These are phyloP conservation scores for Coendou prehensilis DNA, from an alignment of 2,797 vertebrate species.

Conservation along the genomic window DNA sequence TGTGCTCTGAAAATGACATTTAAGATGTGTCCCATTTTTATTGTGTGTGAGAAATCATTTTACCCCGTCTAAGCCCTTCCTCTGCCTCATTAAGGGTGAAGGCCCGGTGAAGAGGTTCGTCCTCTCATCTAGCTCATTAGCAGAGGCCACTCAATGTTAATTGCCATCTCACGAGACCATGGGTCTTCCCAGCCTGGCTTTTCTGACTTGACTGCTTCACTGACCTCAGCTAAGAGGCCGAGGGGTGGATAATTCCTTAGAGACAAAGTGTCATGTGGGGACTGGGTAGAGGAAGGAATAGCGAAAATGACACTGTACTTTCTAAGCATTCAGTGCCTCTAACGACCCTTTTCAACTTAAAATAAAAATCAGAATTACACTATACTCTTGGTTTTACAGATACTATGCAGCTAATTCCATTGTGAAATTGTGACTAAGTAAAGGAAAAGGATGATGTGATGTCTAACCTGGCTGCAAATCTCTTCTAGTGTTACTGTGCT, in stretches of 20 bases:
- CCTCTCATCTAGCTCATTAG: slow-evolving; percentile 30
- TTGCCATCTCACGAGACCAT: slow-evolving; percentile 28
- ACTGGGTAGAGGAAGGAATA: background rate
- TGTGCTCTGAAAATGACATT: slow-evolving; percentile 61
- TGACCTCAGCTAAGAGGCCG: slow-evolving; percentile 64
- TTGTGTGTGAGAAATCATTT: slow-evolving; percentile 46
- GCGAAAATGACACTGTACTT: background rate
- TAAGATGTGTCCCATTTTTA: slow-evolving; percentile 9
- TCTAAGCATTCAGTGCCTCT: background rate
- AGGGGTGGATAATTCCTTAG: slow-evolving; percentile 53
- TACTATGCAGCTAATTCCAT: slow-evolving; percentile 4
- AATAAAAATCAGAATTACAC: slow-evolving; percentile 55
- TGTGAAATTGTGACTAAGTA: background rate
- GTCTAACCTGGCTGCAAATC: background rate
- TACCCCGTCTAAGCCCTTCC: background rate
- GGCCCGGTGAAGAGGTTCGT: background rate
- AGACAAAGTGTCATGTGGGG: slow-evolving; percentile 49
- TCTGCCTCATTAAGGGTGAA: slow-evolving; percentile 45
- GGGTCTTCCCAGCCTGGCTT: slow-evolving; percentile 26
- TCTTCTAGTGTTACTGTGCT: background rate
- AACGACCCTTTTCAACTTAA: slow-evolving; percentile 45
- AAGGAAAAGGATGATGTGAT: slow-evolving; percentile 37
- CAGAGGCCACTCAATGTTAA: slow-evolving; percentile 71
- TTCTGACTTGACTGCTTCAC: slow-evolving; percentile 56
- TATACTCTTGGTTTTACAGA: background rate